Evolutionary conservation across 2,797 vertebrate genomes (phyloP).

Genomic region (Dermochelys coriacea): DNA sequence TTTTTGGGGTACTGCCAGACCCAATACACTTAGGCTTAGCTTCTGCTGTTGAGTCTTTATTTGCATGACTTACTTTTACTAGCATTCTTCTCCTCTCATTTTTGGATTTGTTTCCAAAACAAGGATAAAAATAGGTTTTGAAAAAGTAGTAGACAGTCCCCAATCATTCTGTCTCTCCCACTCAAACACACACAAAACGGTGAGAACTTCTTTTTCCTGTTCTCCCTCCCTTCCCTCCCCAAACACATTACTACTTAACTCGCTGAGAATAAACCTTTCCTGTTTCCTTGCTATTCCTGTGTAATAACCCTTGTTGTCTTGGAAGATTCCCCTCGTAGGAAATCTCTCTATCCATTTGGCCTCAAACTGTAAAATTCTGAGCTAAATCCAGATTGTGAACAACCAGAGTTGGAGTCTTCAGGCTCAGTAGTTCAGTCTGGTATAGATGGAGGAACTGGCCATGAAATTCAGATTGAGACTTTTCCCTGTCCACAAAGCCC

Average conservation of each 20-base stretch:
- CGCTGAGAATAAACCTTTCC: not conserved
- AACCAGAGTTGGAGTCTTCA: not conserved
- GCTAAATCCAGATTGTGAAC: not conserved
- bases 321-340: not conserved
- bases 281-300: not conserved
- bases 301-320: not conserved
- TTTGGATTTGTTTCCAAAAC: not conserved
- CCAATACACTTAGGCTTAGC: not conserved
- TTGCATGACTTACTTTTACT: not conserved
- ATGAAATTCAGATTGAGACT: not conserved
- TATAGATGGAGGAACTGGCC: not conserved
- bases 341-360: not conserved
- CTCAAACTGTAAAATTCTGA: not conserved
- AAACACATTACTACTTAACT: not conserved
- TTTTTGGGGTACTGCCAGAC: not conserved
- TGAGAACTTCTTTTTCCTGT: not conserved
- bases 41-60: not conserved
- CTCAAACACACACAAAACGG: not conserved
- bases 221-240: not conserved
- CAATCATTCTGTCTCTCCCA: not conserved
- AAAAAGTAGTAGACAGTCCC: not conserved
- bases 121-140: not conserved
- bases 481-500: not conserved
- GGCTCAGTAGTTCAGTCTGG: not conserved
- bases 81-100: not conserved